A percentile compares a stretch with the other conserved stretches of the same genome.
These are phyloP conservation scores for Leptonema lineaticorne DNA, from an alignment of 1,140 invertebrate genomes.

Conservation along the genomic window DNA sequence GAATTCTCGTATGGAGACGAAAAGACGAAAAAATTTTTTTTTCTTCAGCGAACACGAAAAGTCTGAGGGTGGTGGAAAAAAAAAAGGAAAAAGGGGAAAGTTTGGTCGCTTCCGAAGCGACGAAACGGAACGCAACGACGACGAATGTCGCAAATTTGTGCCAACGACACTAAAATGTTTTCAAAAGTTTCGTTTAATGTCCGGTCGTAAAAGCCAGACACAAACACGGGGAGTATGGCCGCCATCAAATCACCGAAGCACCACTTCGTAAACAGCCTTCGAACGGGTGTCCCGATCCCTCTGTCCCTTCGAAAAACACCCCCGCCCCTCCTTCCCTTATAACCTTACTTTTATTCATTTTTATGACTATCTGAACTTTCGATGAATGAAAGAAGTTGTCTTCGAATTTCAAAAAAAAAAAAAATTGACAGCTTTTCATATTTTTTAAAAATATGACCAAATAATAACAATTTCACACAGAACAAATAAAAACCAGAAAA, in stretches of 20 bases:
- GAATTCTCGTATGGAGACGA: too few relatives aligned
- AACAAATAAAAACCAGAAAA: too few relatives aligned
- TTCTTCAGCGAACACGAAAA: background rate
- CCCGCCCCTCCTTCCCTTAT: too few relatives aligned
- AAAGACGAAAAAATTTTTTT: background rate
- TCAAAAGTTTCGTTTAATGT: conserved; percentile 34
- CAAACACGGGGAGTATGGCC: conserved; percentile 20
- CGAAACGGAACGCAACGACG: background rate
- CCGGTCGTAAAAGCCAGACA: conserved; percentile 31
- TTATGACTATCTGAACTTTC: too few relatives aligned
- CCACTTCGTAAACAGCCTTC: conserved; percentile 11
- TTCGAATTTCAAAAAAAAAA: too few relatives aligned
- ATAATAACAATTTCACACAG: too few relatives aligned
- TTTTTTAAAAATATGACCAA: too few relatives aligned
- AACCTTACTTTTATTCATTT: too few relatives aligned
- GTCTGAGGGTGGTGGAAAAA: background rate
- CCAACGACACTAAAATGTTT: conserved; percentile 32
- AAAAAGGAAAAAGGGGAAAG: too few relatives aligned
- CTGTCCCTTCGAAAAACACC: background rate
- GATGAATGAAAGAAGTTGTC: too few relatives aligned
- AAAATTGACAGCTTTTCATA: too few relatives aligned
- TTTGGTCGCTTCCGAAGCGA: too few relatives aligned
- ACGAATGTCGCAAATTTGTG: conserved; percentile 25
- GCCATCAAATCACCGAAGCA: conserved; percentile 32
- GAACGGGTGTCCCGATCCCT: background rate